Evolutionary conservation across 2,113 vertebrate genomes (phyloP), one percentile per base, ranked within the genome.

Genomic region (Rhinolophus sinicus): DNA sequence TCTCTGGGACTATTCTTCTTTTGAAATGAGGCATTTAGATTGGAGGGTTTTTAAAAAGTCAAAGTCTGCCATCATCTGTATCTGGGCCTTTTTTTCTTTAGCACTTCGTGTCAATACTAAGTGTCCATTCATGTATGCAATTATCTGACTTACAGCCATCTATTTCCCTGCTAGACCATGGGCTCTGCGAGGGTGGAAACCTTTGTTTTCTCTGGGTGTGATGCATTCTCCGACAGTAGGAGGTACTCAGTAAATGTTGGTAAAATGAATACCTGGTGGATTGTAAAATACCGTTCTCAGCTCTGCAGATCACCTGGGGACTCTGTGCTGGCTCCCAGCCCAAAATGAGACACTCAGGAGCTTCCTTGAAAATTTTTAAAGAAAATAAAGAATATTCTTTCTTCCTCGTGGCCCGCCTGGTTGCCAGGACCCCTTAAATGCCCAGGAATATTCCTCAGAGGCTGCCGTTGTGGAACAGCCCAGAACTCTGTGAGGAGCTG

Each of bases 381-480:
- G 28, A 54, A 94, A 44, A 64, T 47, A 76, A 60, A 77, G 30
- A 21, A 1, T 44, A 40, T 75, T 65, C 80, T 92, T 92, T 91
- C 70, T 75, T 47, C 52, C 76, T 69, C 10, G 1, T 33, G 40
- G 81, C 72, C 26, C 0, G 2, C 56, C 3, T 80, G 82, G 40
- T 72, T 82, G 94, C 90, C 95, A 85, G 92, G 83, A 58, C 77
- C 78, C 87, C 90, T 97, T 93, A 90, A 98, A 97, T 95, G 64
- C 93, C 80, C 94, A 15, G 97, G 97, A 98, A 97, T 95, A 96
- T 96, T 97, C 88, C 97, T 97, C 87, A 22, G 72, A 91, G 96
- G 91, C 92, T 44, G 1, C 16, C 15, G 96, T 62, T 78, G 88
- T 97, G 87, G 96, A 88, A 96, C 92, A 95, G 97, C 88, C 93